Base-by-base conservation (phyloP, 2,113 vertebrate genomes). In the cattle (Bos taurus) region DNA sequence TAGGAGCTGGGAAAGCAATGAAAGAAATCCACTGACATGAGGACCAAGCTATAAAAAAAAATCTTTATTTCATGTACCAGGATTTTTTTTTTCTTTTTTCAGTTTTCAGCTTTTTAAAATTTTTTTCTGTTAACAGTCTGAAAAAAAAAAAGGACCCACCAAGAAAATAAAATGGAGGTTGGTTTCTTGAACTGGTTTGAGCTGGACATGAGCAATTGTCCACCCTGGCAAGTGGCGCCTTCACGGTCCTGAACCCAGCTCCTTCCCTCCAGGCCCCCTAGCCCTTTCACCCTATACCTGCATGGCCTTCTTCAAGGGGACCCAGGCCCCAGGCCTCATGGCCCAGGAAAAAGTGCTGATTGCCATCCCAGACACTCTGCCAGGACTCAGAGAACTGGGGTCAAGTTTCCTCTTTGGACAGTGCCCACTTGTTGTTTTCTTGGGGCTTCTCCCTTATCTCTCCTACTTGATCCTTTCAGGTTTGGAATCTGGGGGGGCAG, bases 61-160 rank as follows among this genome's bases (percentile, higher is more conserved):
- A 98, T 98, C 99, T 99, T 99, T 99, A 99, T 99, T 99, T 99
- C 99, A 99, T 99, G 99, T 99, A 99, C 99, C 99, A 99, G 99
- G 99, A 99, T 98, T 98, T 99, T 98, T 98, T 98, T 36, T 36
- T 95, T 81, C 96, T 98, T 98, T 98, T 98, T 97, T 98, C 56
- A 97, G 98, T 99, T 99, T 99, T 98, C 98, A 98, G 98, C 99
- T 99, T 99, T 99, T 98, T 99, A 99, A 98, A 98, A 98, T 98
- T 98, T 98, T 99, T 99, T 99, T 98, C 98, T 99, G 99, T 99
- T 99, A 99, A 99, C 99, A 99, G 99, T 99, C 99, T 99, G 99
- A 98, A 99, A 99, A 98, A 95, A 95, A 97, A 99, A 99, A 98
- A 95, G 92, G 91, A 98, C 88, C 97, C 98, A 98, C 92, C 10